phyloP scores from a whole-genome alignment of 23 tunicate species.

The Halocynthia aurantium region DNA sequence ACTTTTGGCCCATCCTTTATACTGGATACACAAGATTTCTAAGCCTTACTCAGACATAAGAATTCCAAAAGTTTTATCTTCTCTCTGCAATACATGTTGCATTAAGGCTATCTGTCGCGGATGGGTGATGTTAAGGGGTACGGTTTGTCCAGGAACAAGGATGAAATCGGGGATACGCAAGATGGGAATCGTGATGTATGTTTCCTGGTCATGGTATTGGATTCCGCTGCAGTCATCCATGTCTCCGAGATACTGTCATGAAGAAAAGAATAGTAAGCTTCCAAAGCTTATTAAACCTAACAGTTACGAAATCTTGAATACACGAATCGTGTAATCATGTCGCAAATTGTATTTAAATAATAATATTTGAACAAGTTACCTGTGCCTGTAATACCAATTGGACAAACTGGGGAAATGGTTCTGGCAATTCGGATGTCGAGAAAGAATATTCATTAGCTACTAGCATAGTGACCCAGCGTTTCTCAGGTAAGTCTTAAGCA shows the following conservation, averaged over 20 bases:
- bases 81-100: conserved; percentile 34
- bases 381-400: too few relatives aligned
- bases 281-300: too few relatives aligned
- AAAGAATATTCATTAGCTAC: too few relatives aligned
- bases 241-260: conserved; percentile 75
- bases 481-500: too few relatives aligned
- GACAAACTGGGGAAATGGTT: too few relatives aligned
- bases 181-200: conserved; percentile 32
- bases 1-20: background rate
- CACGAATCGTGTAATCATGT: too few relatives aligned
- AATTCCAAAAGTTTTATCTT: conserved; percentile 74
- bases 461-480: too few relatives aligned
- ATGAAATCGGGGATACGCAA: conserved; percentile 55
- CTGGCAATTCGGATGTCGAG: too few relatives aligned
- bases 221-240: conserved; percentile 92
- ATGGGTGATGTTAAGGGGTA: conserved; percentile 48
- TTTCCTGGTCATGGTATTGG: conserved; percentile 44
- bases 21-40: conserved; percentile 3
- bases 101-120: conserved; percentile 57
- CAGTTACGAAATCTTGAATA: too few relatives aligned
- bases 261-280: too few relatives aligned
- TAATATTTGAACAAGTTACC: too few relatives aligned
- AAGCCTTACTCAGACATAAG: background rate
- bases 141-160: conserved; percentile 74
- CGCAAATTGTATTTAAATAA: too few relatives aligned